Base-by-base conservation (phyloP, 2,113 vertebrate species). In the Myanophis thanlyinensis region DNA sequence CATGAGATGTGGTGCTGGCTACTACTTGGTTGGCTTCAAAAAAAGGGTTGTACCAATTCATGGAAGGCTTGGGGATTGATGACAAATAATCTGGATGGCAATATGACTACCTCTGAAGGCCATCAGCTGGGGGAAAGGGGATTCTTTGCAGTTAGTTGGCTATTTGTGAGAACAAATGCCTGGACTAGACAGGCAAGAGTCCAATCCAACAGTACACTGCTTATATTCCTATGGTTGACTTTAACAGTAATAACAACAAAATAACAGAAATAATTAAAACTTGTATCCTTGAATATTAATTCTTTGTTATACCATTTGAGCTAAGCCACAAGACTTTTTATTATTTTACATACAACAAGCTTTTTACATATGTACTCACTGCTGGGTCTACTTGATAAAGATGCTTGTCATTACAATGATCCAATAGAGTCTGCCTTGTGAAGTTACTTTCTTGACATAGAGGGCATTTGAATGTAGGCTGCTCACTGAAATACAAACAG, bases 381-480 rank as follows among this genome's bases (percentile, higher is more conserved):
- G 98, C 98, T 94, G 94, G 97, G 93, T 96, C 97, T 89, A 95
- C 96, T 93, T 98, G 98, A 97, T 96, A 95, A 91, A 96, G 95
- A 95, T 99, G 98, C 92, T 97, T 96, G 59, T 96, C 96, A 93
- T 98, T 98, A 97, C 98, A 98, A 93, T 98, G 98, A 96, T 98
- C 97, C 94, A 98, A 94, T 94, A 98, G 97, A 88, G 96, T 97
- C 2, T 98, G 96, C 89, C 98, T 98, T 94, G 98, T 98, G 93
- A 98, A 97, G 95, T 98, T 98, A 90, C 95, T 95, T 94, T 98
- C 97, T 95, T 98, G 98, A 95, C 98, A 99, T 95, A 98, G 96
- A 15, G 98, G 98, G 93, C 98, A 99, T 94, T 97, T 97, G 95
- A 98, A 98, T 67, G 96, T 97, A 85, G 96, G 96, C 87, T 97